Evolutionary conservation across 1,140 invertebrate genomes (phyloP), one percentile per base, ranked within the genome.

Genomic region (Neodiprion virginianus): DNA sequence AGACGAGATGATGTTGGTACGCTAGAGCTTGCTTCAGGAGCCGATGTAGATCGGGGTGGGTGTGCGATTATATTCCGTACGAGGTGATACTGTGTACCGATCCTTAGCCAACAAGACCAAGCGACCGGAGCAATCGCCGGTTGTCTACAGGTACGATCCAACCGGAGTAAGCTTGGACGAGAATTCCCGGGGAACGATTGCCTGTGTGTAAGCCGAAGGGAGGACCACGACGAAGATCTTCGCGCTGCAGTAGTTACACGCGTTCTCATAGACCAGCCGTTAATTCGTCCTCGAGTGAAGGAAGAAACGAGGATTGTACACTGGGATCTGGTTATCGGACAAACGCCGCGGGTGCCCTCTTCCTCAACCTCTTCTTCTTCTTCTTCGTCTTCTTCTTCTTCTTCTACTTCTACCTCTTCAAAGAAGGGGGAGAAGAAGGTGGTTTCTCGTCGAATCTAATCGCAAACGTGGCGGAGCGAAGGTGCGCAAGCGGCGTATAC

Each of bases 391-490:
- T 61, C 28, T 40, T 40, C 28, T 40, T 40, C 28, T 40, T 40
- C 28, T 40, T 40, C 53, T 12, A 8, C 11, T 12, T 61, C n/a
- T 17, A 14, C 11, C 11, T 40, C 28, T 40, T 40, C 28, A 40
- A 40, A 40, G 28, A 40, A 40, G 28, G 28, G 28, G 28, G 28
- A 40, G 28, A 40, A 40, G 28, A 40, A 40, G 72, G 76, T 76
- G 77, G 77, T 71, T 75, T 78, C 74, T 76, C 78, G 76, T 78
- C 76, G 77, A 78, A 76, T 84, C 84, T 84, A 85, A 86, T 86
- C 82, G 82, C 82, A 81, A 80, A 74, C 76, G 40, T 47, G 68
- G 74, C 47, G 76, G 73, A 71, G 75, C 73, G 75, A 69, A 81
- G 77, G 69, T 74, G 76, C 76, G 69, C 48, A 49, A 74, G 49